Evolutionary conservation across 2,113 vertebrate species (phyloP), one percentile per base, ranked within the genome.

Genomic region (Hemichromis elongatus): DNA sequence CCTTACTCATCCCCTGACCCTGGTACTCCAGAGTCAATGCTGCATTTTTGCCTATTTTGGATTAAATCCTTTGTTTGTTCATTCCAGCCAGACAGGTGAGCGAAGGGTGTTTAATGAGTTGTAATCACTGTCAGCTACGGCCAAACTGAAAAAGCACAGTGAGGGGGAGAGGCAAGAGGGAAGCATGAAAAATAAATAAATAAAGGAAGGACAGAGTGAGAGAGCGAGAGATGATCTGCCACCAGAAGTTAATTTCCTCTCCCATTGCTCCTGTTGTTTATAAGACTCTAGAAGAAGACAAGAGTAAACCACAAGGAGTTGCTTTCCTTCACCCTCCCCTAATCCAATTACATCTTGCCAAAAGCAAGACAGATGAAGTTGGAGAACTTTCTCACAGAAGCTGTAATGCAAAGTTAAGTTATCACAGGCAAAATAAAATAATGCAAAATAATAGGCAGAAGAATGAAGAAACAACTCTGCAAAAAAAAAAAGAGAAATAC

Each of bases 61-160:
- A 83, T 83, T 77, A 78, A 84, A n/a, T 75, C 26, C 9, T 75
- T 21, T 79, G 52, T 89, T 88, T 88, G 53, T 89, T 84, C 84
- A 73, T 85, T 86, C 13, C 78, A 52, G 83, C 47, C 42, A 80
- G 89, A 87, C 79, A 21, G 61, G 81, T 75, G 55, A 6, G 7
- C 90, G 83, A 92, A 90, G 86, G 79, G 24, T 83, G 86, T 88
- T 88, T 91, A 93, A 92, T 93, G 85, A 92, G 79, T 47, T 81
- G 54, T 91, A 90, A 91, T 94, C 73, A 89, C 42, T 1, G 3
- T 53, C 54, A 84, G 81, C 21, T 59, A 57, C 50, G 42, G 84
- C 79, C 80, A 59, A 30, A 63, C 54, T 68, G 50, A 78, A 61
- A 52, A 40, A 61, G 85, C 40, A 42, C 30, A 79, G 14, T 47